A percentile compares a stretch with the other conserved stretches of the same genome.
These are phyloP conservation scores for Actenoides hombroni DNA, from an alignment of 2,113 vertebrate species.

Conservation along the genomic window DNA sequence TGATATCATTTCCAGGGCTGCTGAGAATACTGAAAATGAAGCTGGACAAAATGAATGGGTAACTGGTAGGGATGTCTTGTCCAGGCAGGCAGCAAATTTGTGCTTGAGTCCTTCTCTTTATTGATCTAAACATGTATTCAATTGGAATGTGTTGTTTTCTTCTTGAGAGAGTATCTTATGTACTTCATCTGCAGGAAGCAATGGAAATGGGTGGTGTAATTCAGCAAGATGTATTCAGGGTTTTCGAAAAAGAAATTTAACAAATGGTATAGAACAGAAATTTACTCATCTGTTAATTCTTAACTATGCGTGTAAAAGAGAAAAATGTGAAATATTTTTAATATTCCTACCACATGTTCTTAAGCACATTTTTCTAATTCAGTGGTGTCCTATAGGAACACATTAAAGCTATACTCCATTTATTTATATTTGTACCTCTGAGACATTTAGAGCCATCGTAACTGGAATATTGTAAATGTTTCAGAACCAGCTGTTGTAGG, in stretches of 20 bases:
- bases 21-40: neutral
- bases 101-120: neutral
- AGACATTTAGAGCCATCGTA: neutral
- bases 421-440: neutral
- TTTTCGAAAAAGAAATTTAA: neutral
- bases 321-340: neutral
- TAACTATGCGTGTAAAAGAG: neutral
- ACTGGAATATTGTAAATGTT: no score
- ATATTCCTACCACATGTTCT: neutral
- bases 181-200: neutral
- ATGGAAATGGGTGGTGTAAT: neutral
- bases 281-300: neutral
- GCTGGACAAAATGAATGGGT: neutral
- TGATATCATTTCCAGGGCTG: neutral
- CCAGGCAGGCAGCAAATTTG: neutral
- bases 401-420: neutral
- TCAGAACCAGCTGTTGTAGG: no score
- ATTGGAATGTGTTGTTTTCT: neutral
- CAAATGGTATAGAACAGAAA: neutral
- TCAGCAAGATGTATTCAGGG: neutral
- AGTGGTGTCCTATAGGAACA: neutral
- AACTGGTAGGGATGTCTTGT: neutral
- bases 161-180: neutral
- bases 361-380: neutral
- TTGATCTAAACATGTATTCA: neutral